Evolutionary conservation across 2,113 vertebrate species (phyloP).

Genomic region (Riparia riparia): DNA sequence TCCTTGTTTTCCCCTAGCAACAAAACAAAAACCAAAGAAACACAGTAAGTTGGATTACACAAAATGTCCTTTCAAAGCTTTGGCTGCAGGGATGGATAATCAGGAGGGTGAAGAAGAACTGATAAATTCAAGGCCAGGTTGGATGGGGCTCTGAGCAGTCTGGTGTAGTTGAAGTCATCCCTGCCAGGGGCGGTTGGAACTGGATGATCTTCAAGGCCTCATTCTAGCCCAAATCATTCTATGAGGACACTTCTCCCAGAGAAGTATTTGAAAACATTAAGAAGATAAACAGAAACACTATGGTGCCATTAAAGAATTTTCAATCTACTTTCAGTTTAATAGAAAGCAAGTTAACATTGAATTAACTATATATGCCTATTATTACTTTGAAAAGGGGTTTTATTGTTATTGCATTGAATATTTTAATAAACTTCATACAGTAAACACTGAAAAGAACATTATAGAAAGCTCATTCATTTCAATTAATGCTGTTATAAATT

Average conservation of each 20-base stretch:
- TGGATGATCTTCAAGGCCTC: background rate
- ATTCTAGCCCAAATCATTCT: background rate
- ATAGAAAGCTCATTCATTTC: constrained; percentile 75
- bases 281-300: background rate
- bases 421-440: constrained; percentile 69
- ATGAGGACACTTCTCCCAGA: background rate
- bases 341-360: constrained; percentile 56
- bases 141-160: background rate
- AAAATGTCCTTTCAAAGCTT: background rate
- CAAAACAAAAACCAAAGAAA: background rate
- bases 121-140: background rate
- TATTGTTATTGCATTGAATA: constrained; percentile 59
- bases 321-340: constrained; percentile 36
- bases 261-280: background rate
- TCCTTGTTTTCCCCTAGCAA: background rate
- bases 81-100: background rate
- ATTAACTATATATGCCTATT: constrained; percentile 67
- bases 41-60: background rate
- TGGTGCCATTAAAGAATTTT: constrained; percentile 30
- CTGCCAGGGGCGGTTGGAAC: background rate
- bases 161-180: background rate
- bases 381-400: constrained; percentile 60
- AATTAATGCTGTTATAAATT: constrained; percentile 79
- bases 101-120: background rate
- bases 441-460: constrained; percentile 56